Evolutionary conservation across 2,113 vertebrate species (phyloP), one percentile per base, ranked within the genome.

Genomic region (Amblyornis subalaris): DNA sequence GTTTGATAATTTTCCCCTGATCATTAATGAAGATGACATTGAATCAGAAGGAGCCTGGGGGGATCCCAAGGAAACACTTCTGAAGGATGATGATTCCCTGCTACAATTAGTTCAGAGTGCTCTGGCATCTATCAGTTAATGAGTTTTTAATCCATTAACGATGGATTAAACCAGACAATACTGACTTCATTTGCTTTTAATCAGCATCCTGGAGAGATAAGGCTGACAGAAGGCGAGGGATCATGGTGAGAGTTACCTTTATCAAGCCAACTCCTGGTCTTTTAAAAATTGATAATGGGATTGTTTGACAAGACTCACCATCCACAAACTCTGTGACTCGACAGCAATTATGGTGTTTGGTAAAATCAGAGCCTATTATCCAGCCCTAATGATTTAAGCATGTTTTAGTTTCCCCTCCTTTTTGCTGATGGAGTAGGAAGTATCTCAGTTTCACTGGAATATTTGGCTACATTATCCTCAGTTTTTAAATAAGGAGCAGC

Each of bases 91-190:
- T 22, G 67, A 54, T 72, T 90, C 50, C 67, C 51, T 28, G 33
- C 14, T 76, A 53, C 85, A 95, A 85, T 76, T 16, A 93, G 89
- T 53, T 92, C 75, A 26, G 61, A 1, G 0, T 74, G 62, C 90
- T 81, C 91, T 71, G 72, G 50, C 61, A 33, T 69, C 95, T 94
- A 53, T 48, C 93, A 89, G 48, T 90, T 89, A 96, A 95, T 90
- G 89, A 94, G 84, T 45, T 92, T 95, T 92, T 95, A 91, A 96
- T 94, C 93, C 91, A 48, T 72, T 93, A 77, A 77, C 51, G 47
- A 91, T 29, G 87, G 89, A 91, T 95, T 75, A 60, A 55, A 82
- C 3, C 25, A 90, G 79, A 58, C 76, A 83, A 60, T 2, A 65
- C 67, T 62, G 88, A 55, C 61, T 78, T 92, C 24, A 6, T 77